These are phyloP conservation scores for Stercorarius parasiticus DNA, from an alignment of 2,113 vertebrate species.

Conservation along the genomic window DNA sequence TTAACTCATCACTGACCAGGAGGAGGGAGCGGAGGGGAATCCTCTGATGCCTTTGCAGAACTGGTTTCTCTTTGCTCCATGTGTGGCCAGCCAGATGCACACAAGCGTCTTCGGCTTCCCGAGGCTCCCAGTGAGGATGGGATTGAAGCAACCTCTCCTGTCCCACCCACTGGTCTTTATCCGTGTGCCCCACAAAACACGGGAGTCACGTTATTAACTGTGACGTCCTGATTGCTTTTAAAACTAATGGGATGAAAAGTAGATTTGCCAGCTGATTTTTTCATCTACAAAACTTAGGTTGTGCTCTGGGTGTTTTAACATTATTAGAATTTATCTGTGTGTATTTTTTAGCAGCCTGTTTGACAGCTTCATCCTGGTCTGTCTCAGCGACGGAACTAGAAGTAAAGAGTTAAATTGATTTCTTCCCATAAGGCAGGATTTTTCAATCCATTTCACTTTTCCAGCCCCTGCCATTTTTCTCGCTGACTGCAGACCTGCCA, in stretches of 20 bases:
- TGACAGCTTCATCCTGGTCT: background rate
- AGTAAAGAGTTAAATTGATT: background rate
- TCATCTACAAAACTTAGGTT: background rate
- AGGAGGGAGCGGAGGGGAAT: background rate
- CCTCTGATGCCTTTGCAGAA: background rate
- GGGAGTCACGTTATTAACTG: too few relatives aligned
- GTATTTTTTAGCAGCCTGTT: background rate
- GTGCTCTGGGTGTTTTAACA: background rate
- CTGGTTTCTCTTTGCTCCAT: background rate
- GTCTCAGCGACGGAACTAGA: background rate
- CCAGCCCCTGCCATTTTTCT: background rate
- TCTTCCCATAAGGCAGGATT: background rate
- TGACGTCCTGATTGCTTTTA: background rate
- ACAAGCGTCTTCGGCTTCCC: background rate
- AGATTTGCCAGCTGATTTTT: background rate
- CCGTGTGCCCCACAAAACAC: background rate
- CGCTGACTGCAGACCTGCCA: background rate
- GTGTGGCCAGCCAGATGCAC: fast-evolving
- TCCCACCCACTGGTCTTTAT: background rate
- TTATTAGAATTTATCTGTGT: too few relatives aligned
- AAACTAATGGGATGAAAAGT: background rate
- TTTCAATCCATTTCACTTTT: background rate
- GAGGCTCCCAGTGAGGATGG: background rate
- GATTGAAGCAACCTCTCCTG: background rate
- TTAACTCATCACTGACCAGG: background rate